Base-by-base conservation (phyloP, 2,797 vertebrate species). In the Benthosema pterotum region DNA sequence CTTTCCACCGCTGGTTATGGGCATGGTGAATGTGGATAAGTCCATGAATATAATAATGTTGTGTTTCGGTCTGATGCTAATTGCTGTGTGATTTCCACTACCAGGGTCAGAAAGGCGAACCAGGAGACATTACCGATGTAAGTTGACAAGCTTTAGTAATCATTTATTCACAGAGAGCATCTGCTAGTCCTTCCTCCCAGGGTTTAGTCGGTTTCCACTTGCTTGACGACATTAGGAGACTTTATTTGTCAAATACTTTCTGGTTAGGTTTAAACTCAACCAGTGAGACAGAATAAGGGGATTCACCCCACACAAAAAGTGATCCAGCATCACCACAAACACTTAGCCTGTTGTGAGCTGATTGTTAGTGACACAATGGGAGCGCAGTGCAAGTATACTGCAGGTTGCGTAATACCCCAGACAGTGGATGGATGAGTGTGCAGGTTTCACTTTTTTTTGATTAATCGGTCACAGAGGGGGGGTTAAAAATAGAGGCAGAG, bases 51-150 rank as follows among this genome's bases (percentile, higher is more conserved):
- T 13, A 0, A 57, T 13, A 0, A 19, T 9, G 47, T 15, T 19
- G 5, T 18, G 1, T 7, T 49, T 22, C 18, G 42, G 8, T 25
- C 18, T 46, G 8, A 71, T 55, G 50, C 47, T 60, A 49, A 68
- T 73, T 3, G 1, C 1, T 77, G 32, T 57, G 14, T 67, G 68
- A 25, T 79, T 71, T 32, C 48, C 57, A 65, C 71, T 14, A 46
- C 55, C 84, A 98, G 96, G 96, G 96, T 60, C 95, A 97, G 87
- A 98, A 98, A 87, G 96, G 96, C 11, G 96, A 97, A 93, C 96
- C 96, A 0, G 96, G 96, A 57, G 96, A 98, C 75, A 96, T 97
- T 86, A 94, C 93, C 65, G 94, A 97, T 93, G 96, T 98, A 92
- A 96, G 96, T 94, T 11, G 17, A 58, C 56, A 56, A 16, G 50